A percentile compares a stretch with the other conserved stretches of the same genome.
Evolutionary conservation across 2,113 vertebrate species (phyloP).

Genomic region (Xyliphius kryptos): DNA sequence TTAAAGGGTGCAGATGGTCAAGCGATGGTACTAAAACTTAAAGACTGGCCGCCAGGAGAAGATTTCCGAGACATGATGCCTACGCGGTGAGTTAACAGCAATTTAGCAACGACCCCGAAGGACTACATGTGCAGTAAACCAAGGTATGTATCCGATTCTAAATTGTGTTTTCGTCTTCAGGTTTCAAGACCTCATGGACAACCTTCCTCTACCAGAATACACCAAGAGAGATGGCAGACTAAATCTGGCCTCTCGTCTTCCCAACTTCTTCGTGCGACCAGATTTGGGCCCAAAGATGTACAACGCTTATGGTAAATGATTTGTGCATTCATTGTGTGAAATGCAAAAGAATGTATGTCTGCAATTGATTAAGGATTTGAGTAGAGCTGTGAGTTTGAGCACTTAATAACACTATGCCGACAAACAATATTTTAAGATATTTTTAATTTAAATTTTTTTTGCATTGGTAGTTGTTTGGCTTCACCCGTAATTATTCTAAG

Average conservation of each 20-base stretch:
- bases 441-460: no score
- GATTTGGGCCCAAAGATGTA: constrained; percentile 99
- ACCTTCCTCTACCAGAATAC: constrained; percentile 95
- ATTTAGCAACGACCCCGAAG: no score
- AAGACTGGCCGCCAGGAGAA: constrained; percentile 98
- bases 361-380: no score
- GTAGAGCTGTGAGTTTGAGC: no score
- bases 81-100: constrained; percentile 66
- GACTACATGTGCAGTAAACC: no score
- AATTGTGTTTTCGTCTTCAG: constrained; percentile 51
- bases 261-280: constrained; percentile 96
- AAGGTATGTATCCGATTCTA: no score
- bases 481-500: no score
- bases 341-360: no score
- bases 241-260: constrained; percentile 91
- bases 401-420: no score
- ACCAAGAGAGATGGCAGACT: constrained; percentile 95
- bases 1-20: constrained; percentile 82
- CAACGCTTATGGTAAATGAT: constrained; percentile 85
- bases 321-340: no score
- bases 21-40: constrained; percentile 96
- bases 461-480: no score
- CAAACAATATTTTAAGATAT: no score
- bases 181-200: constrained; percentile 95
- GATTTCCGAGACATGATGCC: constrained; percentile 99